Base-by-base conservation (phyloP, 2,888 invertebrate genomes). In the Ochropacha duplaris region DNA sequence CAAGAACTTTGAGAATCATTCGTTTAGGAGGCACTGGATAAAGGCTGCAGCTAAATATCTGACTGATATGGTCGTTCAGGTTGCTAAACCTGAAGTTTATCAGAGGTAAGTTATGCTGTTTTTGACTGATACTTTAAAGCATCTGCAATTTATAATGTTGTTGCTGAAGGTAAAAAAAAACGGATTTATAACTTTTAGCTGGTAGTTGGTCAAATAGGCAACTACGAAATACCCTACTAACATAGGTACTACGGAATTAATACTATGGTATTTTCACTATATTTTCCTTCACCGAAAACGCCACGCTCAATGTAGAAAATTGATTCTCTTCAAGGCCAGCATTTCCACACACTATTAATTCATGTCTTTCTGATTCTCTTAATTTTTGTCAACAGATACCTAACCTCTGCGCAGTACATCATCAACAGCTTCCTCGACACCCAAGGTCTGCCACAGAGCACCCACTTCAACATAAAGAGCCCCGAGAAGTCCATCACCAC, bases 21-120 rank as follows among this genome's bases (percentile, higher is more conserved):
- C 95, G 52, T 96, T 97, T 74, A 94, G 97, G 64, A 94, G 96
- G 54, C 95, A 96, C 65, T 97, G 97, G 97, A 96, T 97, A 66
- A 95, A 95, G 71, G 94, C 95, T 5, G 94, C 96, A 9, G 96
- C 97, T 1, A 94, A 94, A 63, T 96, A 96, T 75, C 87, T 97
- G 63, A 96, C 96, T 0, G 95, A 96, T 57, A 94, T 95, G 93
- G 94, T 96, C 31, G 94, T 96, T 22, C 95, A 96, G 67, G 79
- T 96, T 22, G 94, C 97, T 0, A 96, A 97, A 74, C 96, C 97
- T 1, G 94, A 94, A 60, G 96, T 95, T 8, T 96, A 96, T 75
- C 94, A 95, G 74, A 95, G 95, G 95, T 96, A 84, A 90, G 77
- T 66, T 9, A 16, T 22, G 34, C 44, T 14, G 39, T 14, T 22